Conservation (phyloP, 2,113 vertebrate species). For the Phoxinus phoxinus region DNA sequence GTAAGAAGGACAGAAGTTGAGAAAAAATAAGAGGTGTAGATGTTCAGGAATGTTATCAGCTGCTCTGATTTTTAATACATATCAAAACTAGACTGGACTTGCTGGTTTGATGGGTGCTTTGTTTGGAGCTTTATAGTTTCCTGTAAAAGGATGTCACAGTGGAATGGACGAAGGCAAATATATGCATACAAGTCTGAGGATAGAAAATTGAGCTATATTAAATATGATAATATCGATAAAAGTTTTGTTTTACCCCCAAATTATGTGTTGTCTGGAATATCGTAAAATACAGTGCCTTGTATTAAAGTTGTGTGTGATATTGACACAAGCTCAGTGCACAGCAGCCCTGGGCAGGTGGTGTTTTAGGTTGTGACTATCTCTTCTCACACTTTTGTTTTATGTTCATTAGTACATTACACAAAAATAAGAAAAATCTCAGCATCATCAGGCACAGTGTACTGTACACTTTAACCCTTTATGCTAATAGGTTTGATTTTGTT, state of each 20-base stretch:
- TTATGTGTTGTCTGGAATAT: constrained; percentile 56
- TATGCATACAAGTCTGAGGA: neutral
- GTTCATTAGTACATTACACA: constrained; percentile 14
- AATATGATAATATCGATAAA: constrained; percentile 32
- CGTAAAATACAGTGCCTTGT: constrained; percentile 75
- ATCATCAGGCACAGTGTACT: constrained; percentile 22
- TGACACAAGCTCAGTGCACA: constrained; percentile 57
- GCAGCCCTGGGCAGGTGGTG: constrained; percentile 57
- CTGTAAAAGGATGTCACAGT: neutral
- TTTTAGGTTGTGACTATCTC: constrained; percentile 66
- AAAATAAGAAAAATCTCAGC: neutral
- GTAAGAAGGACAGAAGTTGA: neutral
- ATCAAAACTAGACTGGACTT: neutral
- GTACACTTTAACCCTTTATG: neutral
- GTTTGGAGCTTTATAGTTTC: constrained; percentile 10
- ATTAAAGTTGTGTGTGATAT: constrained; percentile 62
- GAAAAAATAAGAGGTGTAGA: neutral
- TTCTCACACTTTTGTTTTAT: constrained; percentile 21
- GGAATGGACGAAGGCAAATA: neutral
- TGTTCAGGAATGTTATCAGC: neutral
- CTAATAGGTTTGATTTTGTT: neutral
- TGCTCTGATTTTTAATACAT: neutral
- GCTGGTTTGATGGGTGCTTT: neutral
- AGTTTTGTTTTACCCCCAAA: constrained; percentile 11
- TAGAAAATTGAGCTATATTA: neutral